Conservation (phyloP, 2,888 invertebrate species). For the Tubulanus polymorphus region DNA sequence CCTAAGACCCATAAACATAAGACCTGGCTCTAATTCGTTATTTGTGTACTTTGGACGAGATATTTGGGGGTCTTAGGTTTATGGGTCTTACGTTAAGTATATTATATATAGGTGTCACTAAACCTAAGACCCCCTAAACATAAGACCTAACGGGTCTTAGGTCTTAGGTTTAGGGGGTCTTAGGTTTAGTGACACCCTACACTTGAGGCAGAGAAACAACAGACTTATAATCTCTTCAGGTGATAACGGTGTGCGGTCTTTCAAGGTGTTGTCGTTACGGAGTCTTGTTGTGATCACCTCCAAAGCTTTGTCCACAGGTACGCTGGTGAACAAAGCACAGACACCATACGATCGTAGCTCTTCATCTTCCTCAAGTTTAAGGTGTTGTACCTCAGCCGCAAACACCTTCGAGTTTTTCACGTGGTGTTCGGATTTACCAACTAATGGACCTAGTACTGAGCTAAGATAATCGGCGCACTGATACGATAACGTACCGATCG, state of each 20-base stretch:
- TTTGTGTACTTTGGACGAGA: no score
- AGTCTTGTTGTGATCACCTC: not conserved
- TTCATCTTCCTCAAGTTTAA: not conserved
- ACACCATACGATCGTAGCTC: not conserved
- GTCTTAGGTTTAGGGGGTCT: no score
- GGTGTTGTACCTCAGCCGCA: not conserved
- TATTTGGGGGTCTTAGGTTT: no score
- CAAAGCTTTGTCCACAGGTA: not conserved
- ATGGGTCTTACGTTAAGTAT: no score
- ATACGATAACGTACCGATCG: not conserved
- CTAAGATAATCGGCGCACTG: not conserved
- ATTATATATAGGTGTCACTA: no score
- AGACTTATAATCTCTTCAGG: not conserved
- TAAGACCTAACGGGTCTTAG: no score
- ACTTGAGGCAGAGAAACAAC: not conserved
- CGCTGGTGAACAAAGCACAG: not conserved
- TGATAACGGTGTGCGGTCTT: not conserved
- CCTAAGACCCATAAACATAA: no score
- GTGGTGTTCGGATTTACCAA: not conserved
- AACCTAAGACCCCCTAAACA: no score
- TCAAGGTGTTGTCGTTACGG: not conserved
- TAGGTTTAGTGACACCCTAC: no score
- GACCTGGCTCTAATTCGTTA: no score
- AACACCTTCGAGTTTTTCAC: not conserved
- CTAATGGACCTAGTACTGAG: not conserved